Base-by-base conservation (phyloP, 2,888 invertebrate species). In the Neoascia interrupta region DNA sequence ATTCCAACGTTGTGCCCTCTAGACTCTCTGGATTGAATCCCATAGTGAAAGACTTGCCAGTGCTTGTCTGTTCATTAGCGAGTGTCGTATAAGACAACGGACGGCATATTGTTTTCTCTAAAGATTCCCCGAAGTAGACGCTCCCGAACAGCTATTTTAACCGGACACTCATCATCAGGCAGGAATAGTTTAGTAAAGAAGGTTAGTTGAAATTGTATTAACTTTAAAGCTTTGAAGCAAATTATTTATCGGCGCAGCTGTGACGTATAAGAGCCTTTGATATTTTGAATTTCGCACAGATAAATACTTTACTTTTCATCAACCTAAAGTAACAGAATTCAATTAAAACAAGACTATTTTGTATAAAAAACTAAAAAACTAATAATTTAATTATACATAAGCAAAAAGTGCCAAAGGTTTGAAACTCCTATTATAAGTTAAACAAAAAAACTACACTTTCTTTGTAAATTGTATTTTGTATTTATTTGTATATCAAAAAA, bases 1-100 rank as follows among this genome's bases (percentile, higher is more conserved):
- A 91, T 84, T 6, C 90, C 90, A 34, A 84, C 74, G 54, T 86
- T 81, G n/a, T 86, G 8, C 82, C 68, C 41, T 84, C 74, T 45
- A 82, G 79, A 64, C 63, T 75, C 83, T 84, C 83, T 2, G 81
- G 79, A 74, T 85, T 82, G 2, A 87, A 58, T 6, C 90, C 90
- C 87, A 91, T 90, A 2, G 90, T 90, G 80, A 89, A 90, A 0
- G 90, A 90, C 85, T 91, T 91, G 1, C 90, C 91, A 1, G 90
- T 89, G 5, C 91, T 90, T 0, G 90, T 90, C 83, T 90, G 90
- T 0, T 90, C 91, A 84, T 90, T 90, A 4, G 91, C 90, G 82
- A 91, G 87, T 0, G 89, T 88, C 3, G 90, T 90, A 73, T 89
- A 90, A 82, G n/a, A n/a, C n/a, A n/a, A n/a, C n/a, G n/a, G n/a